Conservation (phyloP, 2,888 invertebrate genomes). For the Leistus spinibarbis region DNA sequence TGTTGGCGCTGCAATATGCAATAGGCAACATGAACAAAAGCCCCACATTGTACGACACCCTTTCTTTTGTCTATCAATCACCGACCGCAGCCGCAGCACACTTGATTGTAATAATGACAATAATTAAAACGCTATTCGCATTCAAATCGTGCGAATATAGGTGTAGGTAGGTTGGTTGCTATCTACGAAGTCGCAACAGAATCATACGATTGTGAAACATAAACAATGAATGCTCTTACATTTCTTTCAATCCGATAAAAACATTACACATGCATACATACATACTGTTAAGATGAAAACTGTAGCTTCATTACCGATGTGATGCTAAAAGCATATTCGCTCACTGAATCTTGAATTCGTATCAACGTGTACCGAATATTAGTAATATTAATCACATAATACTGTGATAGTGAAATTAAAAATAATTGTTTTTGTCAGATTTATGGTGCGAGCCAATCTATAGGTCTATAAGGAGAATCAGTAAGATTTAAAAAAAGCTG, state of each 20-base stretch:
- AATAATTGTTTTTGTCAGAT: too few relatives aligned
- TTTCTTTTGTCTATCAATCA: constrained; percentile 24
- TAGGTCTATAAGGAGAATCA: too few relatives aligned
- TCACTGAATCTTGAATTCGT: not conserved
- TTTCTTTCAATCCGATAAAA: not conserved
- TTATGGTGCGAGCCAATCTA: too few relatives aligned
- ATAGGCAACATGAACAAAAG: constrained; percentile 3
- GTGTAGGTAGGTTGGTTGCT: too few relatives aligned
- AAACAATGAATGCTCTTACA: not conserved
- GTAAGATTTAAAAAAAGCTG: too few relatives aligned
- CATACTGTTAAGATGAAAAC: not conserved
- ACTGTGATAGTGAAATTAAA: too few relatives aligned
- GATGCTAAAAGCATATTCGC: too few relatives aligned
- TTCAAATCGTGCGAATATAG: not conserved
- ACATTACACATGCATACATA: not conserved
- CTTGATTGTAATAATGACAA: constrained; percentile 17
- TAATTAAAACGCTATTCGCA: constrained; percentile 15
- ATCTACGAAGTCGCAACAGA: not conserved
- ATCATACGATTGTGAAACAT: not conserved
- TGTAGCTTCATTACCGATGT: not conserved
- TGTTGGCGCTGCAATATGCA: not conserved
- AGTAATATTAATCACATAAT: too few relatives aligned
- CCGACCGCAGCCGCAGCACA: constrained; percentile 1
- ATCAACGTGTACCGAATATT: too few relatives aligned
- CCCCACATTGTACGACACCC: constrained; percentile 5